phyloP scores from a whole-genome alignment of 2,888 invertebrate genomes.

The Rotaria socialis region DNA sequence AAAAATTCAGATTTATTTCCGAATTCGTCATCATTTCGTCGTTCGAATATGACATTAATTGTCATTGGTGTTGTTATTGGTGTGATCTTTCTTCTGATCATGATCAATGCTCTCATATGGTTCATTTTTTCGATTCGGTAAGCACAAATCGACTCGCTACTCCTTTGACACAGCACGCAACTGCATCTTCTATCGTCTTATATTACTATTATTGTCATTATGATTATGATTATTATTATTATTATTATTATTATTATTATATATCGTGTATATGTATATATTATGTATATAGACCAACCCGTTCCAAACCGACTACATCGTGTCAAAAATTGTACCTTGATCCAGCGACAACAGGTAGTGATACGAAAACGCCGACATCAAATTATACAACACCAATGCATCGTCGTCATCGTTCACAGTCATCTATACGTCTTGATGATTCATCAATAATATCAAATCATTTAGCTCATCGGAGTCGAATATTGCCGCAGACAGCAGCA shows the following conservation, averaged over 20 bases:
- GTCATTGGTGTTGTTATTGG: not conserved
- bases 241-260: not conserved
- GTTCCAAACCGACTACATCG: not conserved
- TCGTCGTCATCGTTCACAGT: not conserved
- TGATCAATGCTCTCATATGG: constrained; percentile 32
- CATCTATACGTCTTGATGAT: not conserved
- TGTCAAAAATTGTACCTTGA: not conserved
- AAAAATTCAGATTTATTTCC: constrained; percentile 23
- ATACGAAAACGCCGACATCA: not conserved
- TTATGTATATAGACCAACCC: constrained; percentile 25
- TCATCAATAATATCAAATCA: not conserved
- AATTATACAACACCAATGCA: not conserved
- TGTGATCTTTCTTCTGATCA: constrained; percentile 13
- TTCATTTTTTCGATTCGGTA: constrained; percentile 35
- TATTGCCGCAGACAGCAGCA: constrained; percentile 3
- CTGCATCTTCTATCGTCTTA: constrained; percentile 22
- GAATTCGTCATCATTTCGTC: not conserved
- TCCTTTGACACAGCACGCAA: not conserved
- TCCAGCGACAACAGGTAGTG: not conserved
- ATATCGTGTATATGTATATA: constrained; percentile 14
- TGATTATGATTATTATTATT: not conserved
- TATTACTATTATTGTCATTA: not conserved
- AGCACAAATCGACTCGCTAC: not conserved
- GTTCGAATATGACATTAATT: constrained; percentile 2
- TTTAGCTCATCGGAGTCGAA: not conserved